Evolutionary conservation across 2,797 vertebrate species (phyloP).

Genomic region (Sebastes aleutianus): DNA sequence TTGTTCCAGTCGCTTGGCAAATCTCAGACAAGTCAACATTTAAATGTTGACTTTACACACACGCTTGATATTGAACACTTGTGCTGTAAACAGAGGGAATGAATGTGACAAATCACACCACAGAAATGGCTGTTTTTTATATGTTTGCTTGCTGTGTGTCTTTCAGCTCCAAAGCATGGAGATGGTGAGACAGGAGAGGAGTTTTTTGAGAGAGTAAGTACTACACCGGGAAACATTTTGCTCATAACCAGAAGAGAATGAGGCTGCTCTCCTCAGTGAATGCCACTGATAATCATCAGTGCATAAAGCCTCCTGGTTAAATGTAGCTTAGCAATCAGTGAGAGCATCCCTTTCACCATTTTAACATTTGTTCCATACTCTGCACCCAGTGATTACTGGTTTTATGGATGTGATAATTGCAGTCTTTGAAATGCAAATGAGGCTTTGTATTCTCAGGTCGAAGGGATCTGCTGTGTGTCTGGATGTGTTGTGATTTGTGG

Average conservation of each 20-base stretch:
- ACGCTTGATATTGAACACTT: slow-evolving; percentile 11
- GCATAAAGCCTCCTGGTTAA: not conserved
- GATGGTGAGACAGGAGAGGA: slow-evolving; percentile 76
- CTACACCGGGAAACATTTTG: not conserved
- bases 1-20: slow-evolving; percentile 50
- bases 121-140: slow-evolving; percentile 1
- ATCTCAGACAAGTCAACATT: slow-evolving; percentile 66
- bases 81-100: slow-evolving; percentile 11
- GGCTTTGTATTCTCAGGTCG: slow-evolving; percentile 58
- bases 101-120: slow-evolving; percentile 5
- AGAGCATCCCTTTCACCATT: slow-evolving; percentile 8
- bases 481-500: slow-evolving; percentile 23
- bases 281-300: slow-evolving; percentile 11
- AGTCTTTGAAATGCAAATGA: slow-evolving; percentile 77
- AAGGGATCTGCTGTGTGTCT: slow-evolving; percentile 36
- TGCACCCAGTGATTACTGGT: slow-evolving; percentile 50
- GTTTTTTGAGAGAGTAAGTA: slow-evolving; percentile 84
- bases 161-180: slow-evolving; percentile 73
- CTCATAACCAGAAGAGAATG: not conserved
- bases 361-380: slow-evolving; percentile 31
- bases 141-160: slow-evolving; percentile 15
- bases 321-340: slow-evolving; percentile 24
- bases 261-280: slow-evolving; percentile 8
- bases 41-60: slow-evolving; percentile 50
- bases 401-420: slow-evolving; percentile 60